Percentiles rank a stretch among this genome's conserved stretches.
Conservation (phyloP, 1,140 invertebrate genomes). For the Drosophila ironensis region DNA sequence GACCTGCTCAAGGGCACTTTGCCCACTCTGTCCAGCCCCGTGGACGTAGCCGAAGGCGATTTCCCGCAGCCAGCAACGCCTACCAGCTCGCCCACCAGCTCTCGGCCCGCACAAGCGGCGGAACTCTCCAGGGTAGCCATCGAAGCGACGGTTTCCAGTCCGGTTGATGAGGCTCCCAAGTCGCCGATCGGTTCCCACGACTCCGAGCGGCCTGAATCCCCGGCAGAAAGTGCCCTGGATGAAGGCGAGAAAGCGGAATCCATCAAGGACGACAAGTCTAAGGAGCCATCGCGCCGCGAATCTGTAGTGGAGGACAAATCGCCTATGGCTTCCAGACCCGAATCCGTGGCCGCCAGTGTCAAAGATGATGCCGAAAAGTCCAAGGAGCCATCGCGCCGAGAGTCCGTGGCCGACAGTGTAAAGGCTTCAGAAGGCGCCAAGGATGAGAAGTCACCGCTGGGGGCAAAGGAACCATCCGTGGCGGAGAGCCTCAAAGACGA, state of each 20-base stretch:
- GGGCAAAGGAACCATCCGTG: no score
- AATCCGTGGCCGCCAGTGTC: constrained; percentile 17
- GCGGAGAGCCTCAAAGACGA: not conserved
- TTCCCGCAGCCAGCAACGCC: constrained; percentile 19
- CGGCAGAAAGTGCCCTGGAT: constrained; percentile 27
- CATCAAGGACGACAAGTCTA: constrained; percentile 4
- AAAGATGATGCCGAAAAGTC: constrained; percentile 15
- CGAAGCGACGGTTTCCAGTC: constrained; percentile 21
- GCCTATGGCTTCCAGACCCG: constrained; percentile 29
- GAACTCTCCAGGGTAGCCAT: constrained; percentile 8
- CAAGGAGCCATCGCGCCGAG: not conserved
- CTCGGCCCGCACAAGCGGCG: not conserved
- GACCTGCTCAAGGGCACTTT: not conserved
- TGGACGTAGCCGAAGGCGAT: constrained; percentile 29
- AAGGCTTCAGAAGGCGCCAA: no score
- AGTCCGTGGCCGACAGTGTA: no score
- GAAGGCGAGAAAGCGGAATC: constrained; percentile 37
- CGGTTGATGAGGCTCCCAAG: constrained; percentile 23
- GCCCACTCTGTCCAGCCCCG: constrained; percentile 20
- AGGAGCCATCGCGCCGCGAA: constrained; percentile 28
- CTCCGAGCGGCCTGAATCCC: constrained; percentile 23
- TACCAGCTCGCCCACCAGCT: constrained; percentile 10
- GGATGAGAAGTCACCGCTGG: no score
- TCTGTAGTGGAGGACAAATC: constrained; percentile 34
- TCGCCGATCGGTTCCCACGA: not conserved